Base-by-base conservation (phyloP, 2,888 invertebrate genomes). In the Phalangium opilio region DNA sequence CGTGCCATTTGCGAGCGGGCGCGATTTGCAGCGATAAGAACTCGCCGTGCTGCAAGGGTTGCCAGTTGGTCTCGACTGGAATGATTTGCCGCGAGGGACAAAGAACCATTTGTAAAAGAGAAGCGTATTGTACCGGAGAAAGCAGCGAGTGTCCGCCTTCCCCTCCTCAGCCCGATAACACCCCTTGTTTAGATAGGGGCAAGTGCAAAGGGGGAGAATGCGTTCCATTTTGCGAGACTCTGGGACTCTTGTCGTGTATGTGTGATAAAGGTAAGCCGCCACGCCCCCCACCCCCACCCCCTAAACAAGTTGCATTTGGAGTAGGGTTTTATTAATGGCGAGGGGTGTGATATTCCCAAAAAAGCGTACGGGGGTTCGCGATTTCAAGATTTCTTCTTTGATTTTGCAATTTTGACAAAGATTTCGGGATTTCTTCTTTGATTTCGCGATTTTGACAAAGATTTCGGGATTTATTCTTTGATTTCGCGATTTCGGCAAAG, bases 1-100 rank as follows among this genome's bases (percentile, higher is more conserved):
- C 85, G 63, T 95, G 95, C 64, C 83, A 83, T 63, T 67, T 95
- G 40, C 74, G 85, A 43, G 78, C 81, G 62, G 82, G 82, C n/a
- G 87, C 90, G 15, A 81, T 81, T 51, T 93, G 93, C 75, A 91
- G 93, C 64, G 93, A 93, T 65, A 86, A 89, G 67, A 95, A 96
- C 68, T 89, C 89, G 0, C 89, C 90, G 3, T 95, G 95, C 63
- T 95, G 95, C 63, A 80, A 83, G 65, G 80, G 81, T 58, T 95
- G 95, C 63, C 81, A 83, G 61, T 86, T 79, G 64, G 86, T 90
- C 73, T 75, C 79, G 43, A 72, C 76, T 3, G 65, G 64, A 4
- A 62, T 60, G 33, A 62, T 66, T 42, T 93, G 93, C 61, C 76
- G 89, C 44, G 87, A 89, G 62, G 85, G 86, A 1, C 87, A 89